phyloP scores from a whole-genome alignment of 2,888 invertebrate genomes.

The Hydrotaea cyrtoneurina region DNA sequence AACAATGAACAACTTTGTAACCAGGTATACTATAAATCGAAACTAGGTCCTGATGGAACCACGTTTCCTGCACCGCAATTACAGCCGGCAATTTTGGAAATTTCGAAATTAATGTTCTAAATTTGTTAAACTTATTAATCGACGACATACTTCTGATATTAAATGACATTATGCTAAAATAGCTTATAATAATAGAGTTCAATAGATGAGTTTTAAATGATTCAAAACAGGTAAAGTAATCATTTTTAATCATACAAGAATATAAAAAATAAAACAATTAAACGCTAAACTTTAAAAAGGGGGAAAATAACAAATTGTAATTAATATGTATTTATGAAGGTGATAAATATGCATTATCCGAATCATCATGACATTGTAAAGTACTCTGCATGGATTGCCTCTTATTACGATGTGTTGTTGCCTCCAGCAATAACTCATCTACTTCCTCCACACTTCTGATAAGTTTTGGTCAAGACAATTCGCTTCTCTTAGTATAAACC shows the following conservation, averaged over 20 bases:
- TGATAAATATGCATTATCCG: neutral
- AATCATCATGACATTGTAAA: neutral
- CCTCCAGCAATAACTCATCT: slow-evolving; percentile 3
- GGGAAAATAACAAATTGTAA: neutral
- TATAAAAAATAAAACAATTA: neutral
- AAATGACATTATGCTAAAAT: neutral
- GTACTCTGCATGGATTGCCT: neutral
- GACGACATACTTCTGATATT: slow-evolving; percentile 7
- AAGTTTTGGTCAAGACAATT: too few relatives aligned
- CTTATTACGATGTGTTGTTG: neutral
- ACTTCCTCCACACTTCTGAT: slow-evolving; percentile 10
- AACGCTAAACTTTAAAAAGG: neutral
- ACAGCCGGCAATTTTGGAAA: neutral
- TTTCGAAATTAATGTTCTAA: neutral
- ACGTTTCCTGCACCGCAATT: slow-evolving; percentile 7
- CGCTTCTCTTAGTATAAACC: too few relatives aligned
- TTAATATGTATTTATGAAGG: neutral
- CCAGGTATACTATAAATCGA: slow-evolving; percentile 10
- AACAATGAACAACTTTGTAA: slow-evolving; percentile 19
- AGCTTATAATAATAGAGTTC: neutral
- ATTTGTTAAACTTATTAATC: neutral
- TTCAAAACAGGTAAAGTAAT: neutral
- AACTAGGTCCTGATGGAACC: neutral
- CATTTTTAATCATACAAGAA: neutral
- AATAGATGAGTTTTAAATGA: neutral